These are phyloP conservation scores for Sinocyclocheilus anophthalmus DNA, from an alignment of 2,113 vertebrate species.

Conservation along the genomic window DNA sequence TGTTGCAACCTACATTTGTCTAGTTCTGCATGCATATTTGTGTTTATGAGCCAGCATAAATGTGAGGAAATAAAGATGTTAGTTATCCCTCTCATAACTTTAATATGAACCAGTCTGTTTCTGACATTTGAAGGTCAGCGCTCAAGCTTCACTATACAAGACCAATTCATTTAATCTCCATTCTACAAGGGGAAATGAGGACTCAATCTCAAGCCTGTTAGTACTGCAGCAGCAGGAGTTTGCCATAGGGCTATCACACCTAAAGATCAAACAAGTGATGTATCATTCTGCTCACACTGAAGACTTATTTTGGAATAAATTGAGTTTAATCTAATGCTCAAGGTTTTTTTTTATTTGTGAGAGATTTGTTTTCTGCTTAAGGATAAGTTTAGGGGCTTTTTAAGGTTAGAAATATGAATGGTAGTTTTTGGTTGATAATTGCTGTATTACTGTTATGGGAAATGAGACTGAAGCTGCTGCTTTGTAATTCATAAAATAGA, in stretches of 20 bases:
- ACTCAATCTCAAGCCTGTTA: conserved; percentile 16
- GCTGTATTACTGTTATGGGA: background rate
- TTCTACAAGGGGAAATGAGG: background rate
- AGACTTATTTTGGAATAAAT: conserved; percentile 25
- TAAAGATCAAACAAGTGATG: conserved; percentile 35
- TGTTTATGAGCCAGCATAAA: conserved; percentile 33
- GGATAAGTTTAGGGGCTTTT: background rate
- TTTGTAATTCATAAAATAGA: background rate
- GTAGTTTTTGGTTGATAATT: conserved; percentile 4
- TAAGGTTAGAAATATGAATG: background rate
- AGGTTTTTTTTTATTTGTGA: background rate
- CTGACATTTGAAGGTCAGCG: conserved; percentile 41
- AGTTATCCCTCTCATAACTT: conserved; percentile 28
- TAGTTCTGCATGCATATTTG: background rate
- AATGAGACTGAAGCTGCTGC: conserved; percentile 3
- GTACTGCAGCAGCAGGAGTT: background rate
- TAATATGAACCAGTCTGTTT: conserved; percentile 14
- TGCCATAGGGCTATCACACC: conserved; percentile 28
- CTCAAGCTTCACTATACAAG: conserved; percentile 7
- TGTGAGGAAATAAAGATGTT: conserved; percentile 17
- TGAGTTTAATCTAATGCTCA: conserved; percentile 12
- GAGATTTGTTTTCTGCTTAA: conserved; percentile 8
- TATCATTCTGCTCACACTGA: background rate
- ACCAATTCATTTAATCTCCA: background rate
- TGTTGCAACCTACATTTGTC: conserved; percentile 30